phyloP scores from a whole-genome alignment of 2,113 vertebrate species.

The Cisticola juncidis region DNA sequence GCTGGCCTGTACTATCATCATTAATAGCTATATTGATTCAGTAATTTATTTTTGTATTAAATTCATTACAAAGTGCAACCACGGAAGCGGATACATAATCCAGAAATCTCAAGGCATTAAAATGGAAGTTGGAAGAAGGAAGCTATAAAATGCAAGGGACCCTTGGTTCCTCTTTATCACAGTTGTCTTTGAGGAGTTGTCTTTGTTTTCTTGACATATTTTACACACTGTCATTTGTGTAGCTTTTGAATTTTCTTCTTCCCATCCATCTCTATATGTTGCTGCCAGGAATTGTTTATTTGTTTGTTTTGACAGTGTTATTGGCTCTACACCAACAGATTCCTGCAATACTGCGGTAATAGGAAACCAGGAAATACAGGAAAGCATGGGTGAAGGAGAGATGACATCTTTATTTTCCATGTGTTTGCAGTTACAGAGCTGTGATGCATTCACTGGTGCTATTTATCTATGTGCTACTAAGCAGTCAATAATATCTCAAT shows the following conservation, averaged over 20 bases:
- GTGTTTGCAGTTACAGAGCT: neutral
- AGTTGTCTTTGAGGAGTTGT: too few species aligned
- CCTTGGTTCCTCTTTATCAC: neutral
- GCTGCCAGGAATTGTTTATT: neutral
- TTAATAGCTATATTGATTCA: constrained; percentile 20
- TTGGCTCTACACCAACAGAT: neutral
- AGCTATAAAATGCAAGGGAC: neutral
- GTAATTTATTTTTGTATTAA: constrained; percentile 16
- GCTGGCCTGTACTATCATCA: neutral
- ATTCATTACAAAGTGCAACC: neutral
- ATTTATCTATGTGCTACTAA: neutral
- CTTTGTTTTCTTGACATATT: neutral
- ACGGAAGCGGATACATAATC: neutral
- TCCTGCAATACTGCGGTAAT: neutral
- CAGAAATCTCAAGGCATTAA: neutral
- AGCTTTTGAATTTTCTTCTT: neutral
- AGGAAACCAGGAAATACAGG: neutral
- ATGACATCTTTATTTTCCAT: neutral
- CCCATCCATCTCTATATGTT: neutral
- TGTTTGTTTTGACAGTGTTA: neutral
- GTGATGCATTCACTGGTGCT: neutral
- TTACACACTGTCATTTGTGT: neutral
- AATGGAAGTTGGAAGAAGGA: neutral
- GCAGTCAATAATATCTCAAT: neutral
- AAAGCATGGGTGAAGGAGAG: neutral